Base-by-base conservation (phyloP, 2,797 vertebrate genomes). In the Notolepis coatsorum region DNA sequence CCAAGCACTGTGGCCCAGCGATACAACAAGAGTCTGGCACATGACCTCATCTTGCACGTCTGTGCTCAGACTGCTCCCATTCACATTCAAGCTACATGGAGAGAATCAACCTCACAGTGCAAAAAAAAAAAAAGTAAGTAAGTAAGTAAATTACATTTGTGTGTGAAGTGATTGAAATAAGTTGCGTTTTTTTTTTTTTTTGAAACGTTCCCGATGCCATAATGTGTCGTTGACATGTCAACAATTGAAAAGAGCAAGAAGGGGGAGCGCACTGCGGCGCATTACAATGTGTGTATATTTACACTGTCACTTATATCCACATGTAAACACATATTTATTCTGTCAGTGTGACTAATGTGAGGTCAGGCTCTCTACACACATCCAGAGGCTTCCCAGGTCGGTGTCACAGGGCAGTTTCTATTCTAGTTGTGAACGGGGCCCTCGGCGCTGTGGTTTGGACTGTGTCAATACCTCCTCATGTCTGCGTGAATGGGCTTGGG, bases 391-490 rank as follows among this genome's bases (percentile, higher is more conserved):
- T 60, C 71, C 75, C 75, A 59, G 62, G 71, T 49, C 38, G 68
- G 48, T 65, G 70, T 66, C 62, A 69, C 54, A 68, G 23, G 18
- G 56, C 52, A 37, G 43, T 61, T 12, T 74, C 79, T 68, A 60
- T 68, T 70, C 73, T 73, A 56, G 60, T 73, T 73, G 80, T 77
- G 59, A 56, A 70, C n/a, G 73, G 3, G 77, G 78, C 61, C 62
- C 74, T 81, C 31, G 51, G 80, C 54, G 1, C 58, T 54, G 81
- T 80, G 65, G 73, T 75, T 82, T 79, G n/a, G 81, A 21, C 84
- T 84, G 77, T 79, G 86, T 89, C 82, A 90, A 84, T 73, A 82
- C 64, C 57, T 82, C 82, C 84, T 76, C 77, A 75, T 24, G 68
- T 79, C 67, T 37, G 78, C 60, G 81, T 86, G 80, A 89, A 88